phyloP scores from a whole-genome alignment of 2,113 vertebrate species.

The Alligator mississippiensis region DNA sequence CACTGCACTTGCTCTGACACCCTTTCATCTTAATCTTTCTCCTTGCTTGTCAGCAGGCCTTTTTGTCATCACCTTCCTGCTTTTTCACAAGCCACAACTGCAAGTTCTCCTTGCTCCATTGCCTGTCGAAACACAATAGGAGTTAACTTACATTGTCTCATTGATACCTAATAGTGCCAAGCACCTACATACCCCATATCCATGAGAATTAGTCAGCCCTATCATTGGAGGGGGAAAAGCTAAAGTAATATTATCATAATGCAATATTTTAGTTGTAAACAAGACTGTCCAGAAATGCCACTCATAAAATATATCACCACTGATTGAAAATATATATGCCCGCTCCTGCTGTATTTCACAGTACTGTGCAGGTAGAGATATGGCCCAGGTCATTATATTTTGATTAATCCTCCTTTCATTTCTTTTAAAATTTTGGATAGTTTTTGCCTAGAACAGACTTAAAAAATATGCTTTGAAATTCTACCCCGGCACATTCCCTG shows the following conservation, averaged over 20 bases:
- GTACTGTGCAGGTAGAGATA: neutral
- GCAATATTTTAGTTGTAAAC: neutral
- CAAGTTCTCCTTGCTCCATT: neutral
- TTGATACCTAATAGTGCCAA: constrained; percentile 12
- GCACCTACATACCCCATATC: neutral
- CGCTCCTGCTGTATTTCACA: neutral
- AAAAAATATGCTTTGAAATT: neutral
- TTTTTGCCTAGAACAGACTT: neutral
- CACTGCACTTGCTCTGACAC: neutral
- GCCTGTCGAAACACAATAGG: constrained; percentile 13
- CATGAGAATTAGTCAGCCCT: neutral
- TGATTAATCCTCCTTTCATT: neutral
- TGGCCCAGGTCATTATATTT: neutral
- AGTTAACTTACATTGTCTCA: neutral
- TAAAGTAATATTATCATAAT: neutral
- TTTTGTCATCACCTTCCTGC: neutral
- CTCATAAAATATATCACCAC: neutral
- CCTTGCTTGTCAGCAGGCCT: neutral
- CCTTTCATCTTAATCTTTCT: neutral
- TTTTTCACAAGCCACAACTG: neutral
- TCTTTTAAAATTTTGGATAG: neutral
- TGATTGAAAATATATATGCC: neutral
- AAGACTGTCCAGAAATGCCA: neutral
- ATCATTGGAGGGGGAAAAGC: neutral
- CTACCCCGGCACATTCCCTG: too few relatives aligned